Percentiles rank a stretch among this genome's conserved stretches.
These are phyloP conservation scores for Pangasius djambal DNA, from an alignment of 2,797 vertebrate species.

Conservation along the genomic window DNA sequence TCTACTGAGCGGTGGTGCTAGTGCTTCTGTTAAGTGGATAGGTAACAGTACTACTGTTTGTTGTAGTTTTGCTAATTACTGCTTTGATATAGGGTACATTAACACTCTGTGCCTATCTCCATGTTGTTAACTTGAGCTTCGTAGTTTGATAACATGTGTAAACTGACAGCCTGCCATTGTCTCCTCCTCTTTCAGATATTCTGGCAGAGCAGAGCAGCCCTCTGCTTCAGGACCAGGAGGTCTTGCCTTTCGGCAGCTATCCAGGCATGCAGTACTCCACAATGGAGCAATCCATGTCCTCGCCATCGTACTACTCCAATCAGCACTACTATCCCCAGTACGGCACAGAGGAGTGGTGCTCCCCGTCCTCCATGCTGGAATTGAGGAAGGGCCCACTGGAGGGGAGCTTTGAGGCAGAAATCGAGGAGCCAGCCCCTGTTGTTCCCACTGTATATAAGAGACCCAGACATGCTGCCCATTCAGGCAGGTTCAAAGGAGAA, in stretches of 20 bases:
- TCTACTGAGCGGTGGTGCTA: background rate
- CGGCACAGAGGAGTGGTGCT: slow-evolving; percentile 88
- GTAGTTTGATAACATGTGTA: slow-evolving; percentile 37
- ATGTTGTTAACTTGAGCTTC: slow-evolving; percentile 46
- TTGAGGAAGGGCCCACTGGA: slow-evolving; percentile 86
- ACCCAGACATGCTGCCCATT: slow-evolving; percentile 76
- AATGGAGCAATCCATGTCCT: slow-evolving; percentile 83
- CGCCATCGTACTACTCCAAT: slow-evolving; percentile 86
- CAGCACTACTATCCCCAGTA: slow-evolving; percentile 88
- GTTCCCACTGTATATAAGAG: slow-evolving; percentile 82
- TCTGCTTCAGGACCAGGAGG: slow-evolving; percentile 85
- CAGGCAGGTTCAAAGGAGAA: slow-evolving; percentile 87
- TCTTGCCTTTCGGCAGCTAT: slow-evolving; percentile 83
- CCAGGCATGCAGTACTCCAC: slow-evolving; percentile 82
- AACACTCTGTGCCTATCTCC: slow-evolving; percentile 14
- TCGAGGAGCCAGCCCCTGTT: slow-evolving; percentile 73
- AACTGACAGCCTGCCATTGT: slow-evolving; percentile 44
- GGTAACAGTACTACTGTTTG: slow-evolving; percentile 50
- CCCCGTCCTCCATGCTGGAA: slow-evolving; percentile 84
- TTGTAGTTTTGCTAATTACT: slow-evolving; percentile 49
- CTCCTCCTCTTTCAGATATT: slow-evolving; percentile 76
- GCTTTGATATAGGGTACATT: slow-evolving; percentile 38
- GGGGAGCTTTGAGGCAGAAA: slow-evolving; percentile 78
- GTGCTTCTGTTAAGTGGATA: background rate
- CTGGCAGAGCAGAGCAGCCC: slow-evolving; percentile 86